phyloP scores from a whole-genome alignment of 37 sponge, comb jelly and placozoan species.

The Trichoplax adhaerens region DNA sequence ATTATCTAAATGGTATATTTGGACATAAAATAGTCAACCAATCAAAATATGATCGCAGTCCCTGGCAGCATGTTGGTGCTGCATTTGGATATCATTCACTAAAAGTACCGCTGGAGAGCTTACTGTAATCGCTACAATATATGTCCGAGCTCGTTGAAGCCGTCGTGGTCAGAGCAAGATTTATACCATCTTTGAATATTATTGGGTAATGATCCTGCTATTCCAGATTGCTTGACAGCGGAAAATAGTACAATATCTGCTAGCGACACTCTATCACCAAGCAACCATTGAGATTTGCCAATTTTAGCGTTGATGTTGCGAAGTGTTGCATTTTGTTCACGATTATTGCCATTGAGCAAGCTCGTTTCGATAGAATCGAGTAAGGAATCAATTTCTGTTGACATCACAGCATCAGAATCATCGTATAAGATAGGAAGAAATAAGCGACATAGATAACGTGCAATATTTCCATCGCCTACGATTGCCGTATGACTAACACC shows the following conservation, averaged over 20 bases:
- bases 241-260: slow-evolving; percentile 46
- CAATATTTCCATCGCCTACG: slow-evolving; percentile 15
- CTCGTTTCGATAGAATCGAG: slow-evolving; percentile 23
- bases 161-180: slow-evolving; percentile 2
- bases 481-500: too few relatives aligned
- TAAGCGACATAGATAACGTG: slow-evolving; percentile 38
- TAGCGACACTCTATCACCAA: slow-evolving; percentile 22
- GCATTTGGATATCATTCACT: too few relatives aligned
- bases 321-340: slow-evolving; percentile 34
- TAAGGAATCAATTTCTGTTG: slow-evolving; percentile 46
- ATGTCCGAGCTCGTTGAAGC: too few relatives aligned
- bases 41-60: too few relatives aligned
- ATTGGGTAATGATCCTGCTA: slow-evolving; percentile 18
- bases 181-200: slow-evolving; percentile 52
- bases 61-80: too few relatives aligned
- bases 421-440: slow-evolving; percentile 49
- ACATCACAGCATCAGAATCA: slow-evolving; percentile 2
- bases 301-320: slow-evolving; percentile 37
- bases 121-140: too few relatives aligned
- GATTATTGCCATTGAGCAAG: slow-evolving; percentile 20
- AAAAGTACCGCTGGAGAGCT: too few relatives aligned
- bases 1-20: too few relatives aligned
- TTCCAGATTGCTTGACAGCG: slow-evolving; percentile 7
- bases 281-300: slow-evolving; percentile 24
- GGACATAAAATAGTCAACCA: too few relatives aligned